Percentiles rank a stretch among this genome's conserved stretches.
Conservation (phyloP, 2,113 vertebrate genomes). For the Gallinago media region DNA sequence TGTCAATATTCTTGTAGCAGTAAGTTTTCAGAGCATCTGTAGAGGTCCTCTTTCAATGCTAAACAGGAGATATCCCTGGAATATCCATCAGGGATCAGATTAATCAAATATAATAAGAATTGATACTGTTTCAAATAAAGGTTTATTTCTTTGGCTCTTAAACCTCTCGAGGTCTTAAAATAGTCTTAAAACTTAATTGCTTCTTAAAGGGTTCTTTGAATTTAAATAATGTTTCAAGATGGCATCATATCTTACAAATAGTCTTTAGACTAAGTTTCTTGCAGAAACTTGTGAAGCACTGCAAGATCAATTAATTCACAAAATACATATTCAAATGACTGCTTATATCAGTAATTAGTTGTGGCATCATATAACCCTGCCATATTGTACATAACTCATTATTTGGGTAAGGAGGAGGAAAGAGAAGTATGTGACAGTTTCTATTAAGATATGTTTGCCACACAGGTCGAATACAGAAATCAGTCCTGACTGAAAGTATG, state of each 20-base stretch:
- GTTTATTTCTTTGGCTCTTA: background rate
- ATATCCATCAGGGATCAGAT: background rate
- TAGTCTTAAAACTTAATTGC: background rate
- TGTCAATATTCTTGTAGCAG: background rate
- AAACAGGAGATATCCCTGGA: background rate
- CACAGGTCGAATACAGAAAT: background rate
- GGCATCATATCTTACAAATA: background rate
- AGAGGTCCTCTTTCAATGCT: background rate
- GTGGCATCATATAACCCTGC: background rate
- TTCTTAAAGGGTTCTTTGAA: background rate
- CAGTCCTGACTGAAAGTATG: background rate
- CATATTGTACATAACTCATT: background rate
- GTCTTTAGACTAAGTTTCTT: background rate
- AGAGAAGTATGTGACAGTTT: background rate
- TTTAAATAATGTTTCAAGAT: background rate
- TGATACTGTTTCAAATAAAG: background rate
- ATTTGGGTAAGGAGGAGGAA: background rate
- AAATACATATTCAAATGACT: background rate
- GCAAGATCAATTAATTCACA: background rate
- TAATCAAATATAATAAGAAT: background rate
- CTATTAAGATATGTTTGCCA: background rate
- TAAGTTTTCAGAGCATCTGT: background rate
- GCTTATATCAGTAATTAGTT: background rate
- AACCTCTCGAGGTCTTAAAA: background rate
- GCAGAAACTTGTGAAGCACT: background rate